Evolutionary conservation across 1,140 invertebrate genomes (phyloP), one percentile per base, ranked within the genome.

Genomic region (Anagrus nilaparvatae): DNA sequence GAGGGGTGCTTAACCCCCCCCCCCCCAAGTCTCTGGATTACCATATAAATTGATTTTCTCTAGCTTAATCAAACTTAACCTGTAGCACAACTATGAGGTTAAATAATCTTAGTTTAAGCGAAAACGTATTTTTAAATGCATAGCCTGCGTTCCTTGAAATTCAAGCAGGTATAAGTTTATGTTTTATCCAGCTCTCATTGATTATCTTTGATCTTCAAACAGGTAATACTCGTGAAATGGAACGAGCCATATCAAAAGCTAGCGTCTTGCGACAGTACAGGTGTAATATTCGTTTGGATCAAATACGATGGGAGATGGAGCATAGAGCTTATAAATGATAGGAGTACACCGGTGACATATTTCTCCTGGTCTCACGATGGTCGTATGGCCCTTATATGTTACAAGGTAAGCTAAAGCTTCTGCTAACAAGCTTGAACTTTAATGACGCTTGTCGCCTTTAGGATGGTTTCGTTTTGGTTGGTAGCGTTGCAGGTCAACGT

Each of bases 341-440:
- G 95, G 18, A 96, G 86, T 56, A 96, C 89, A 1, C 89, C 93
- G 29, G 93, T 97, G 20, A 90, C 85, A 14, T 90, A 97, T 68
- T 97, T 98, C 70, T 88, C 88, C 17, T 98, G 96, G 96, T 96
- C 90, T 0, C 94, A 98, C 59, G 94, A 97, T 70, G 96, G 96
- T 9, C 75, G 92, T 33, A 96, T 97, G 88, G 95, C 95, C 1
- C 74, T 98, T 12, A 98, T 98, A 54, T 97, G 92, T 61, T 99
- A 98, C 66, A 87, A 92, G 75, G 83, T 86, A 69, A 47, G 32
- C 12, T 30, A 18, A 32, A 7, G 35, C 10, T 14, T 30, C 29
- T 8, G 5, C 10, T 46, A 52, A 7, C 24, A 12, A 12, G 24
- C 24, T 7, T 12, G 12, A 27, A 27, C 12, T 6, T 27, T 7